Base-by-base conservation (phyloP, 53 echinoderm and acorn worm species). In the Antedon mediterranea region DNA sequence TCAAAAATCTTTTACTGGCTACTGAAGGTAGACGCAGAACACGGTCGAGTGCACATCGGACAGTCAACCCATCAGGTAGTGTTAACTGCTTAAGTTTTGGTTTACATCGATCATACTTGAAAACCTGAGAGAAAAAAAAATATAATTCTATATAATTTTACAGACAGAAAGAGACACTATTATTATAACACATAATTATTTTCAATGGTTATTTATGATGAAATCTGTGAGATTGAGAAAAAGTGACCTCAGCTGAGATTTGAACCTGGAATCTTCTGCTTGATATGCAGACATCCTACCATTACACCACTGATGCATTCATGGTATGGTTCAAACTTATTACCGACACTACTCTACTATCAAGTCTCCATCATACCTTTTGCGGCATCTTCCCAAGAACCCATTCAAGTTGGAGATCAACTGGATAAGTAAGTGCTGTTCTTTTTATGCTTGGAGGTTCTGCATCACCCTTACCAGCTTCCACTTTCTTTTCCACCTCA, bases 1-100 rank as follows among this genome's bases (percentile, higher is more conserved):
- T 95, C 42, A 95, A 89, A 74, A 90, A 95, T 78, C 92, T 83
- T 79, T 95, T 95, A 83, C 97, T 95, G 31, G 91, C 97, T 31
- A 95, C 97, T 43, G 91, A 92, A 15, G 97, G 97, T 15, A 95
- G 88, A 43, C 97, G 83, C 0, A 95, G 89, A 14, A 95, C 97
- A 34, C 97, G 81, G 43, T 92, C 86, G n/a, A 95, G 71, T 11
- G 97, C 91, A 57, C 84, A 86, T 30, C 74, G n/a, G 27, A 95
- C 82, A 0, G 89, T 80, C 28, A 95, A 81, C 43, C 81, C 84
- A 23, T 75, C 74, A 26, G 97, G 97, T 14, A 95, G 82, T 14
- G 43, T 71, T 23, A 95, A 83, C 0, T 87, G 87, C 72, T 77
- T 85, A 32, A 87, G 82, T 3, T 72, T 77, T 34, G 81, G 84